A percentile compares a stretch with the other conserved stretches of the same genome.
phyloP scores from a whole-genome alignment of 2,888 invertebrate species.

The Eilema griseolum region DNA sequence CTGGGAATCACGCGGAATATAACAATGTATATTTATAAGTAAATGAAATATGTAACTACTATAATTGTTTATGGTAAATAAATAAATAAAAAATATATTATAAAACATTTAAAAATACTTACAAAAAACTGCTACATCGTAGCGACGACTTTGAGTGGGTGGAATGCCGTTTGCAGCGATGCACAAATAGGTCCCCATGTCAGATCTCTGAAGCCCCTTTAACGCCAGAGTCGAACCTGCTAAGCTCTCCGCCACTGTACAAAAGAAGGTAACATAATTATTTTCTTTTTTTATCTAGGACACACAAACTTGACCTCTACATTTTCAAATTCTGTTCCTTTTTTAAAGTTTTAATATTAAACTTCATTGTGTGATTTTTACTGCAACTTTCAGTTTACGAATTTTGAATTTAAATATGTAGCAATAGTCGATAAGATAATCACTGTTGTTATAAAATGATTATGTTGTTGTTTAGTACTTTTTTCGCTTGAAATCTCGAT shows the following conservation, averaged over 20 bases:
- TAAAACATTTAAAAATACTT: constrained; percentile 77
- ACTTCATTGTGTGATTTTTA: background rate
- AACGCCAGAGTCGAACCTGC: constrained; percentile 91
- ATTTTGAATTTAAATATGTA: too few species aligned
- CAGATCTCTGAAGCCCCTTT: constrained; percentile 91
- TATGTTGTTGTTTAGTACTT: background rate
- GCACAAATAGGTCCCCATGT: constrained; percentile 95
- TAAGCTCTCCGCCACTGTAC: constrained; percentile 88
- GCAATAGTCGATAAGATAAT: too few species aligned
- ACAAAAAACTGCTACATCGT: constrained; percentile 93
- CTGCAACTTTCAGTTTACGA: background rate
- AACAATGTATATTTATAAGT: too few species aligned
- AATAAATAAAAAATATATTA: too few species aligned
- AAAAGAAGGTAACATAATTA: constrained; percentile 27
- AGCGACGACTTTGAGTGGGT: constrained; percentile 93
- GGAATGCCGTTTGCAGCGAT: constrained; percentile 95
- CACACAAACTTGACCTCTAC: too few species aligned
- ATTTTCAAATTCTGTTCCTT: too few species aligned
- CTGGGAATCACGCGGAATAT: too few species aligned
- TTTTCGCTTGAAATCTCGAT: background rate
- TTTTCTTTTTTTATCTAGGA: too few species aligned
- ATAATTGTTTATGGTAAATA: too few species aligned
- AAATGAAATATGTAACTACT: too few species aligned
- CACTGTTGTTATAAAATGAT: background rate
- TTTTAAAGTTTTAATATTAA: too few species aligned